These are phyloP conservation scores for Clarias pachynema DNA, from an alignment of 2,797 vertebrate species.

Conservation along the genomic window DNA sequence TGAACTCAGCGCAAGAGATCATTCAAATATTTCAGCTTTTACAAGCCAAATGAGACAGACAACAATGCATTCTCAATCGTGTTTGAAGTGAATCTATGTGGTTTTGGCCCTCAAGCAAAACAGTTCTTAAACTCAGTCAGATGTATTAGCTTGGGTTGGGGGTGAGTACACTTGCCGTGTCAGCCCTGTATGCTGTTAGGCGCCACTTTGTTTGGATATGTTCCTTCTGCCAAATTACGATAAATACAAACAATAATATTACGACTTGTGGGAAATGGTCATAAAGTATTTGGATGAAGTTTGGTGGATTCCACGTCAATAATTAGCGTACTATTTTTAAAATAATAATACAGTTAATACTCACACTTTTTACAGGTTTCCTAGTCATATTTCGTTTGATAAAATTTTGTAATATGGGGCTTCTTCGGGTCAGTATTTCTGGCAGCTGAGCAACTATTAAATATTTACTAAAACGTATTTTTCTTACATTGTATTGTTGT, in stretches of 20 bases:
- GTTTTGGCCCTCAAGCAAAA: slow-evolving; percentile 75
- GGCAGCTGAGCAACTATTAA: slow-evolving; percentile 63
- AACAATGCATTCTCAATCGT: slow-evolving; percentile 78
- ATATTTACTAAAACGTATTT: slow-evolving; percentile 58
- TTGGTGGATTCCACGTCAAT: background rate
- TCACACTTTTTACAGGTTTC: background rate
- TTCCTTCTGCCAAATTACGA: slow-evolving; percentile 9
- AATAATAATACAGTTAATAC: background rate
- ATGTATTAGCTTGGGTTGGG: slow-evolving; percentile 61
- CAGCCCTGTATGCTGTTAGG: slow-evolving; percentile 36
- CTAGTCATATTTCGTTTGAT: background rate
- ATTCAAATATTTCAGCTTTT: slow-evolving; percentile 81
- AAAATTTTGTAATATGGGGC: background rate
- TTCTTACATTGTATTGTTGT: slow-evolving; percentile 67
- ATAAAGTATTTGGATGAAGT: background rate
- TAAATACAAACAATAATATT: background rate
- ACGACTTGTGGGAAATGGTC: slow-evolving; percentile 31
- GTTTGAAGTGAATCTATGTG: slow-evolving; percentile 69
- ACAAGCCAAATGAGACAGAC: slow-evolving; percentile 92
- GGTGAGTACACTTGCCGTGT: slow-evolving; percentile 53
- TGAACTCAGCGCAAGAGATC: slow-evolving; percentile 91
- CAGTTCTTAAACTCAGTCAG: slow-evolving; percentile 68
- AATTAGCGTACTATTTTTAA: background rate
- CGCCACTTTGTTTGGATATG: slow-evolving; percentile 39
- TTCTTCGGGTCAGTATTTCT: slow-evolving; percentile 25